Conservation (phyloP, 1,140 invertebrate species). For the Triops cancriformis region DNA sequence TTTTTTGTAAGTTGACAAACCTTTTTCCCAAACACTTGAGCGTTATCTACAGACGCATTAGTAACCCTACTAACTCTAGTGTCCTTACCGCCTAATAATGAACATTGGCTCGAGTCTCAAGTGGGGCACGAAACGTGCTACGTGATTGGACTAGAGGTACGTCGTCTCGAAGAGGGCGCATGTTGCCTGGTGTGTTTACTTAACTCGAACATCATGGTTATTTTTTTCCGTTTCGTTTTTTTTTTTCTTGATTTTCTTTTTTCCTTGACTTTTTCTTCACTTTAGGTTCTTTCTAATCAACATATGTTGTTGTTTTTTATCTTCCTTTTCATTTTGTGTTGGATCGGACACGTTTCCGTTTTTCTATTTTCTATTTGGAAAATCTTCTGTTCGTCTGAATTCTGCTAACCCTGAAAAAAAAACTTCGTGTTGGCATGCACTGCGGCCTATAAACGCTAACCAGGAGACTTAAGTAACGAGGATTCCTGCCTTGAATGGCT, state of each 20-base stretch:
- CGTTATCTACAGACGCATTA: conserved; percentile 10
- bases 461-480: conserved; percentile 82
- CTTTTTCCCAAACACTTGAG: conserved; percentile 1
- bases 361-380: neutral
- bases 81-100: neutral
- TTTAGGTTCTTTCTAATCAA: conserved; percentile 7
- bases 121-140: neutral
- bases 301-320: conserved; percentile 11
- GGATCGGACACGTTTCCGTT: neutral
- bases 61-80: conserved; percentile 23
- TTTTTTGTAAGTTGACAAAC: conserved; percentile 38
- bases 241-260: conserved; percentile 17
- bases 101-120: neutral
- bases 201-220: conserved; percentile 15
- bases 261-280: neutral
- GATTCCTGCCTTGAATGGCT: conserved; percentile 85
- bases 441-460: conserved; percentile 18
- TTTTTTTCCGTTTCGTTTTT: conserved; percentile 22
- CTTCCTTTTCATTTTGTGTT: conserved; percentile 18
- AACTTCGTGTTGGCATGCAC: conserved; percentile 15
- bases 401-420: conserved; percentile 1
- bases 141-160: neutral
- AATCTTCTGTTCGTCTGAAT: neutral
- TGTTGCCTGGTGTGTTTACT: conserved; percentile 13
- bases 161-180: neutral